Evolutionary conservation across 2,888 invertebrate species (phyloP), one percentile per base, ranked within the genome.

Genomic region (Apodemia mormo): DNA sequence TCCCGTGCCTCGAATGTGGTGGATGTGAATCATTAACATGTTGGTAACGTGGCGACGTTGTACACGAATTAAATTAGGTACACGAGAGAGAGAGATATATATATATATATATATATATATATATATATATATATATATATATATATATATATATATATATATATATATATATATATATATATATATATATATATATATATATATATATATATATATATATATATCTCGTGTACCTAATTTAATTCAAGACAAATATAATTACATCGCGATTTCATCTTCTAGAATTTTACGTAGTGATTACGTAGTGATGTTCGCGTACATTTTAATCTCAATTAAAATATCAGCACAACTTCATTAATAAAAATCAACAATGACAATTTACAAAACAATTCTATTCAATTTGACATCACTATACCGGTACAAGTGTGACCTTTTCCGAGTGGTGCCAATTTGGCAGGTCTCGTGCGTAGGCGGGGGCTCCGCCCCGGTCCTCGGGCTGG

Each of bases 401-500:
- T 30, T 66, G 29, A 66, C 12, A 49, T 70, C 68, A 70, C 69
- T 54, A 56, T 71, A 61, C 71, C 52, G 65, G 65, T 67, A 72
- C 64, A 49, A n/a, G 68, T 58, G 49, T 71, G 74, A 73, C 76
- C 75, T 75, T 68, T 75, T 74, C 69, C 70, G 67, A 68, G 70
- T 68, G 70, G 69, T 64, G 52, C 68, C 65, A 37, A 65, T 65
- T 54, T 65, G 66, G 29, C 56, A 70, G 76, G 78, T 73, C 79
- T 71, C 75, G 78, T 73, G 76, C 71, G 73, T 70, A 78, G 80
- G 78, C 80, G 77, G 77, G 76, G 70, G 81, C 84, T 81, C 85
- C 85, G 84, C 85, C 86, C 81, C 80, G 72, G 81, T 82, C 86
- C 84, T 80, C 75, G 79, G 83, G 83, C 85, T 81, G 72, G 58